phyloP scores from a whole-genome alignment of 2,888 invertebrate species.

The Agonopterix subpropinquella region DNA sequence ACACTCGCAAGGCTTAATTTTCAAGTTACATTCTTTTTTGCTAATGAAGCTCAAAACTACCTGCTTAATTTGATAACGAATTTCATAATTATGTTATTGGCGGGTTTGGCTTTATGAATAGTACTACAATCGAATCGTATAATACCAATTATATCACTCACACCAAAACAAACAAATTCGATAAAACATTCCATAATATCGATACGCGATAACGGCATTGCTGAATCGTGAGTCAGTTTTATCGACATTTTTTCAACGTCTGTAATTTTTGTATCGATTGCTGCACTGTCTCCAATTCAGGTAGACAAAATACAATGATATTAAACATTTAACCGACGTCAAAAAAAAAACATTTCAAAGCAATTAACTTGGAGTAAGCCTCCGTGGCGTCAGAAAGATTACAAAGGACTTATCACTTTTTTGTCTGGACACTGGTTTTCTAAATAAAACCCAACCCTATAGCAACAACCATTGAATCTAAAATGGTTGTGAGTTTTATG shows the following conservation, averaged over 20 bases:
- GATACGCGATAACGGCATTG: conserved; percentile 39
- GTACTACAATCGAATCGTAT: background rate
- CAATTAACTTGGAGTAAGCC: conserved; percentile 68
- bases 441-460: background rate
- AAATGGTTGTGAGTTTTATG: conserved; percentile 14
- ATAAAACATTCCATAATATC: conserved; percentile 40
- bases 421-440: conserved; percentile 22
- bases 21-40: too few species aligned
- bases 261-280: conserved; percentile 29
- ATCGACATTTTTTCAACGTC: conserved; percentile 42
- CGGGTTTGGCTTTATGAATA: too few species aligned
- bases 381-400: conserved; percentile 70
- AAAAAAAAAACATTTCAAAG: conserved; percentile 59
- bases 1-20: too few species aligned
- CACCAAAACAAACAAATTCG: conserved; percentile 39
- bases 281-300: conserved; percentile 63
- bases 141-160: conserved; percentile 14
- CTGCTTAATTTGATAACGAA: too few species aligned
- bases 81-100: too few species aligned
- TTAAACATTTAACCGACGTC: conserved; percentile 49
- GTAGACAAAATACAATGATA: conserved; percentile 64
- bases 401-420: conserved; percentile 69
- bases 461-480: conserved; percentile 10
- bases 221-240: conserved; percentile 40
- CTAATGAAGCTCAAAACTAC: too few species aligned